Conservation (phyloP, 2,888 invertebrate species). For the Stomorhina lunata region DNA sequence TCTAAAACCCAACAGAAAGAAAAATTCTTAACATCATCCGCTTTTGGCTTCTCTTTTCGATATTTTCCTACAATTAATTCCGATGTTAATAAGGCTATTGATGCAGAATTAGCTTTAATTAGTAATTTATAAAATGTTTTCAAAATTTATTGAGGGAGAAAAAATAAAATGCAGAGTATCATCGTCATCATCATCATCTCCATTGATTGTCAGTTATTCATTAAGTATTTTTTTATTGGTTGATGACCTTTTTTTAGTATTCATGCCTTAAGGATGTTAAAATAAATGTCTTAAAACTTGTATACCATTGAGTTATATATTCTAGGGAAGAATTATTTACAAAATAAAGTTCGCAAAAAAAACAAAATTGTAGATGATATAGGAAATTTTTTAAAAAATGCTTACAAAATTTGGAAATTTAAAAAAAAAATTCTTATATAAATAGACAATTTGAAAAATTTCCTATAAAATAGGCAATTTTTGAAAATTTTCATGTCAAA, state of each 20-base stretch:
- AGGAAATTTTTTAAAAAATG: no score
- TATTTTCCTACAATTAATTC: constrained; percentile 24
- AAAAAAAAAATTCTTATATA: no score
- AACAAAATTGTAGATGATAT: no score
- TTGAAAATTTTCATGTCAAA: no score
- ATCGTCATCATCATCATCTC: not conserved
- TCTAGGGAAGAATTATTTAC: not conserved
- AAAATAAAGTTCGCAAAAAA: no score
- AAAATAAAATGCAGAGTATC: constrained; percentile 12
- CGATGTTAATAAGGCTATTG: not conserved
- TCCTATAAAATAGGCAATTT: no score
- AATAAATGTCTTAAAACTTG: constrained; percentile 2
- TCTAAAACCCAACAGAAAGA: not conserved
- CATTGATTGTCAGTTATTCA: not conserved
- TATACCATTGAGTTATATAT: constrained; percentile 26
- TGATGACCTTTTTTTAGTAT: not conserved
- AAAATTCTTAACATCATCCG: not conserved
- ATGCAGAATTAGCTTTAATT: constrained; percentile 39
- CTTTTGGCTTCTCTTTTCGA: not conserved
- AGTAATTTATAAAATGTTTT: constrained; percentile 37
- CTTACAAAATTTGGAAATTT: no score
- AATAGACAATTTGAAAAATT: no score
- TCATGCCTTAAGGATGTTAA: constrained; percentile 32
- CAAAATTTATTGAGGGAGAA: constrained; percentile 18
- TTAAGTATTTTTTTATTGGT: not conserved